Percentiles rank a stretch among this genome's conserved stretches.
Evolutionary conservation across 1,140 invertebrate genomes (phyloP).

Genomic region (Cherax quadricarinatus): DNA sequence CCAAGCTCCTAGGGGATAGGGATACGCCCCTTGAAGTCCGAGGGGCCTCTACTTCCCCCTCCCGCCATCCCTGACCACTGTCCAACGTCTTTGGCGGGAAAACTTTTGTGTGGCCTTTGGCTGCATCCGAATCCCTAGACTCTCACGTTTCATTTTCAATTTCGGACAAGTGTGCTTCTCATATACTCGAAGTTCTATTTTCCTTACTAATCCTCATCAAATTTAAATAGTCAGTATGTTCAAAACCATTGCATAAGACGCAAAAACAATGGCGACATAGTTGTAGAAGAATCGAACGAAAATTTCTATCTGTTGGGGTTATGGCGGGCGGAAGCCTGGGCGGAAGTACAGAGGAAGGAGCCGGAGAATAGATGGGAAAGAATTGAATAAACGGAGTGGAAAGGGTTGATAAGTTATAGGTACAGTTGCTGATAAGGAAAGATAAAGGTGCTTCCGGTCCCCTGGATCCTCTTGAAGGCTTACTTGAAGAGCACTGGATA

Average conservation of each 20-base stretch:
- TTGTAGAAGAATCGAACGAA: conserved; percentile 18
- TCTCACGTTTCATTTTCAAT: too few relatives aligned
- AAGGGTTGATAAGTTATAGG: conserved; percentile 55
- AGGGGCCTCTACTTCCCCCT: conserved; percentile 11
- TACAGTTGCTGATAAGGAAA: not conserved
- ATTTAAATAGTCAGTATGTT: not conserved
- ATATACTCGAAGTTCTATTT: not conserved
- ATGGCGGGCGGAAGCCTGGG: conserved; percentile 43
- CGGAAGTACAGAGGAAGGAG: conserved; percentile 61
- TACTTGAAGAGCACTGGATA: too few relatives aligned
- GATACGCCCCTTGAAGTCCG: conserved; percentile 34
- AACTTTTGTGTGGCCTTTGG: conserved; percentile 49
- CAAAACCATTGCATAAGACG: not conserved
- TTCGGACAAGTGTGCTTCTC: not conserved
- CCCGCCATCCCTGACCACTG: conserved; percentile 42
- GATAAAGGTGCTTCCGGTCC: not conserved
- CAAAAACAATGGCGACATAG: not conserved
- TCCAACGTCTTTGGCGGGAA: conserved; percentile 57
- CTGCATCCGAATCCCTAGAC: not conserved
- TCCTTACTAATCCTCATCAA: not conserved
- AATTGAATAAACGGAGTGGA: conserved; percentile 66
- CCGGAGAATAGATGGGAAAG: conserved; percentile 55
- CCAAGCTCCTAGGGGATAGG: not conserved
- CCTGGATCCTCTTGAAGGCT: not conserved
- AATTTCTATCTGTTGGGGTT: conserved; percentile 37